phyloP scores from a whole-genome alignment of 2,888 invertebrate genomes.

The Siphlonurus alternatus region DNA sequence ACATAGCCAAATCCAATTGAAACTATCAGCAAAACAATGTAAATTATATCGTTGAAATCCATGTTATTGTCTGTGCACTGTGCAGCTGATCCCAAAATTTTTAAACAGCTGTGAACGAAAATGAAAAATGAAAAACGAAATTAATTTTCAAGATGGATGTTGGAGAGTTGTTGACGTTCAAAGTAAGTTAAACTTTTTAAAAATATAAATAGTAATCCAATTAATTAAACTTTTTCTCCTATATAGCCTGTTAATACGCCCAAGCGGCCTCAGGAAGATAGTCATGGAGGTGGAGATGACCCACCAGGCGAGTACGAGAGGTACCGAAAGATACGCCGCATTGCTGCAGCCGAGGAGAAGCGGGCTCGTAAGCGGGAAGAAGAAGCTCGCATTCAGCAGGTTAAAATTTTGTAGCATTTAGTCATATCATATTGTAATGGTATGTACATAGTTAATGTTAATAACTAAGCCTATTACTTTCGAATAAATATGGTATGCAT shows the following conservation, averaged over 20 bases:
- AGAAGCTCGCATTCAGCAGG: constrained; percentile 25
- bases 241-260: constrained; percentile 66
- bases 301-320: constrained; percentile 28
- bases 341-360: constrained; percentile 5
- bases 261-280: constrained; percentile 39
- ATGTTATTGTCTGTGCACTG: constrained; percentile 24
- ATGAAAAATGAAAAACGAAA: background rate
- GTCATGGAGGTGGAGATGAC: constrained; percentile 43
- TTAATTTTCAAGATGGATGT: constrained; percentile 33
- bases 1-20: constrained; percentile 52
- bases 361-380: constrained; percentile 38
- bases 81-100: background rate
- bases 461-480: too few species aligned
- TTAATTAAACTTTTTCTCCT: constrained; percentile 16
- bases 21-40: constrained; percentile 44
- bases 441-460: too few species aligned
- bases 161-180: constrained; percentile 38
- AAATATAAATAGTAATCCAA: background rate
- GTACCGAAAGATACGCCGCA: constrained; percentile 24
- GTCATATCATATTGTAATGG: too few species aligned
- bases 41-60: constrained; percentile 58
- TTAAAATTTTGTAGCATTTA: too few species aligned
- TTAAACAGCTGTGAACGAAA: too few species aligned
- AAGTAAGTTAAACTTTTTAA: constrained; percentile 24
- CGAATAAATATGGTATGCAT: too few species aligned